Evolutionary conservation across 2,888 invertebrate species (phyloP).

Genomic region (Lepas anatifera): DNA sequence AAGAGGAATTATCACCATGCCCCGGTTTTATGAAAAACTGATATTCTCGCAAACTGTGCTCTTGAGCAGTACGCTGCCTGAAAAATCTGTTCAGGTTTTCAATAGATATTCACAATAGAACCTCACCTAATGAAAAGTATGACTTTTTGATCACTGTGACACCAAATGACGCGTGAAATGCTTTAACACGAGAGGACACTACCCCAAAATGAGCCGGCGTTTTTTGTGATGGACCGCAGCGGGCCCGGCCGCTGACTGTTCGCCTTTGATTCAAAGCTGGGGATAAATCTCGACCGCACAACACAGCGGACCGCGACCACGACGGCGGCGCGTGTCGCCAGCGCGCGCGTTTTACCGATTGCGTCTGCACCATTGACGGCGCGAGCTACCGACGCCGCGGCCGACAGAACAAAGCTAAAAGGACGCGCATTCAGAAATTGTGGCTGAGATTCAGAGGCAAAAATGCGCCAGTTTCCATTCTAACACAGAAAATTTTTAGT

Average conservation of each 20-base stretch:
- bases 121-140: background rate
- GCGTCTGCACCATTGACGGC: conserved; percentile 5
- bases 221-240: background rate
- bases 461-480: too few relatives aligned
- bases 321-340: background rate
- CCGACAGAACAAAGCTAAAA: background rate
- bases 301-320: background rate
- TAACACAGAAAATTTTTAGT: too few relatives aligned
- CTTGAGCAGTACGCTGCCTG: too few relatives aligned
- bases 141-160: background rate
- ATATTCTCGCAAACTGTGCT: too few relatives aligned
- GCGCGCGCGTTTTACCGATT: background rate
- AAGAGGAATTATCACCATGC: too few relatives aligned
- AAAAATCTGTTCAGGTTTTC: background rate
- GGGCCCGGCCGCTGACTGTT: background rate
- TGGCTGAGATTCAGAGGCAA: too few relatives aligned
- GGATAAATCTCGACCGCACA: conserved; percentile 1
- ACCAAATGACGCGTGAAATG: conserved; percentile 6
- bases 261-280: background rate
- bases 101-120: background rate
- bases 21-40: too few relatives aligned
- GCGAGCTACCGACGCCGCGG: background rate
- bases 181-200: background rate
- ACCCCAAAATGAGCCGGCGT: background rate
- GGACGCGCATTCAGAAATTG: too few relatives aligned